Percentiles rank a stretch among this genome's conserved stretches.
These are phyloP conservation scores for Rousettus madagascariensis DNA, from an alignment of 2,797 vertebrate genomes.

Conservation along the genomic window DNA sequence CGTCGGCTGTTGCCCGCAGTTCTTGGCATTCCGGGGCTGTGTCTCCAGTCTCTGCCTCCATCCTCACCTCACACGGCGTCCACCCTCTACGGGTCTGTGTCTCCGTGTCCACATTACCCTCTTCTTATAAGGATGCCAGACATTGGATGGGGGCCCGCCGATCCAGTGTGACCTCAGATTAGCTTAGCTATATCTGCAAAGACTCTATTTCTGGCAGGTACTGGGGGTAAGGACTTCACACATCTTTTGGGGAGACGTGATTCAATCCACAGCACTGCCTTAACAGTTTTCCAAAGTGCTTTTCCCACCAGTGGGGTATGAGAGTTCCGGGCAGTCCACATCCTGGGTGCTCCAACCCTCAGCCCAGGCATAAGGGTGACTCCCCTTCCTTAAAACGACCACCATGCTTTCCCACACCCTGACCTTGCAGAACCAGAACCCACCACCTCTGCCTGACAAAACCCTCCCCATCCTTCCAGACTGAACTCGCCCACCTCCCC, in stretches of 20 bases:
- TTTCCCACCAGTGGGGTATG: rapidly evolving
- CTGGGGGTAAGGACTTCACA: background rate
- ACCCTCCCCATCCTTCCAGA: background rate
- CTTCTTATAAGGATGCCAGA: background rate
- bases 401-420: rapidly evolving
- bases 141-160: background rate
- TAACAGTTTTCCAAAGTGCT: too few relatives aligned
- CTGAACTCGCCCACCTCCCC: too few relatives aligned
- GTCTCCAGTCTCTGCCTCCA: background rate
- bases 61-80: rapidly evolving
- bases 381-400: background rate
- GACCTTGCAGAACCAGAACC: background rate
- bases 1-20: background rate
- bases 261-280: background rate
- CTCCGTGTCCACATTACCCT: background rate
- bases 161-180: background rate
- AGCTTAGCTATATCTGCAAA: background rate
- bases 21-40: background rate
- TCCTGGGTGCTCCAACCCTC: background rate
- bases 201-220: background rate
- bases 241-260: rapidly evolving
- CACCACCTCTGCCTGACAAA: background rate
- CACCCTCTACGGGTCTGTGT: background rate
- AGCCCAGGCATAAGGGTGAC: too few relatives aligned
- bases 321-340: rapidly evolving